These are phyloP conservation scores for Lordiphosa fenestrarum DNA, from an alignment of 2,888 invertebrate genomes.

Conservation along the genomic window DNA sequence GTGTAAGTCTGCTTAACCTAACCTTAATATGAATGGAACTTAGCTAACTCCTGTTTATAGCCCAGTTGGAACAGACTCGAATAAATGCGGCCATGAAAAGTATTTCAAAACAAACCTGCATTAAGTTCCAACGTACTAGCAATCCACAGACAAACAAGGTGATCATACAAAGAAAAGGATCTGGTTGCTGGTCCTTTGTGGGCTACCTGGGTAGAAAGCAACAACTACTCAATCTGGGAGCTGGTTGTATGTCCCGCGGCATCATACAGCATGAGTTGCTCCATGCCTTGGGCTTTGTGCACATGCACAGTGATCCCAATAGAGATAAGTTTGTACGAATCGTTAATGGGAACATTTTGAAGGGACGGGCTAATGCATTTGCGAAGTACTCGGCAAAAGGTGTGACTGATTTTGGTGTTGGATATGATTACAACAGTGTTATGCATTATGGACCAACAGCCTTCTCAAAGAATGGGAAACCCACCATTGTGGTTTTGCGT, in stretches of 20 bases:
- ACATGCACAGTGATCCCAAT: constrained; percentile 85
- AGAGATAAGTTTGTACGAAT: constrained; percentile 85
- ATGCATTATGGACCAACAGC: constrained; percentile 89
- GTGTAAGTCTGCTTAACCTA: neutral
- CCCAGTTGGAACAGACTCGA: neutral
- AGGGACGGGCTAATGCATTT: constrained; percentile 83
- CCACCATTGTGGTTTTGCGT: constrained; percentile 83
- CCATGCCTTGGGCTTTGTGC: constrained; percentile 87
- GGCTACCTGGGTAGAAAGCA: constrained; percentile 3
- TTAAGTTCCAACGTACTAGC: constrained; percentile 32
- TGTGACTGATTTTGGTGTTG: constrained; percentile 83
- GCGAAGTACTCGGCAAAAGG: constrained; percentile 81
- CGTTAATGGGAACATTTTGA: constrained; percentile 60
- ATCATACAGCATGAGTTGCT: constrained; percentile 88
- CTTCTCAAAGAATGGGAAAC: constrained; percentile 85
- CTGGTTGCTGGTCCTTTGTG: constrained; percentile 11
- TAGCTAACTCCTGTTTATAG: constrained; percentile 8
- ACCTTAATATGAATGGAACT: neutral
- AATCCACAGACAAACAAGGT: constrained; percentile 16
- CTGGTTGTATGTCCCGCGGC: constrained; percentile 9
- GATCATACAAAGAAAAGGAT: constrained; percentile 4
- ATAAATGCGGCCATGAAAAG: constrained; percentile 35
- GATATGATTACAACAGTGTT: constrained; percentile 88
- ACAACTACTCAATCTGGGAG: constrained; percentile 10
- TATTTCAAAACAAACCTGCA: constrained; percentile 42